Evolutionary conservation across 2,888 invertebrate genomes (phyloP).

Genomic region (Molorchus minor): DNA sequence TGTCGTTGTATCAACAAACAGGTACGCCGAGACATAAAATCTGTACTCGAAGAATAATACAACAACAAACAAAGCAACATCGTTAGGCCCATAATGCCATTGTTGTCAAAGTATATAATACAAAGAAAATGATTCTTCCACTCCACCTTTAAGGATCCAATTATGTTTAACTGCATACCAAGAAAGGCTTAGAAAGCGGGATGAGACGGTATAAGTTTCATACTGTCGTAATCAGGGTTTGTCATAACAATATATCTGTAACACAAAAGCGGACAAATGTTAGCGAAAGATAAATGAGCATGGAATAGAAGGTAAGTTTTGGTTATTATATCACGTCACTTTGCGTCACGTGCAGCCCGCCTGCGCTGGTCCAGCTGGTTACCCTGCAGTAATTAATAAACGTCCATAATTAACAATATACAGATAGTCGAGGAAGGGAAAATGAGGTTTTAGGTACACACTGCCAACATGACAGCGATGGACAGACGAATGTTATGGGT

Average conservation of each 20-base stretch:
- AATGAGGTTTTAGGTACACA: conserved; percentile 5
- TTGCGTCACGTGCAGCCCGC: conserved; percentile 22
- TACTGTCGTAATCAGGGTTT: conserved; percentile 25
- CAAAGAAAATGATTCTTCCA: conserved; percentile 19
- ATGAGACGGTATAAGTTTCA: conserved; percentile 28
- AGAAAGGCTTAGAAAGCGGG: conserved; percentile 24
- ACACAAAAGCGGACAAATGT: conserved; percentile 26
- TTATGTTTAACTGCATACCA: conserved; percentile 18
- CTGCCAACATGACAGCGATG: conserved; percentile 1
- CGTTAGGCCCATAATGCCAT: conserved; percentile 12
- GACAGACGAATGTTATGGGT: neutral
- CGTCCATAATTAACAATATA: conserved; percentile 15
- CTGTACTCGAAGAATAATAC: neutral
- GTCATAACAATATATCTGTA: conserved; percentile 30
- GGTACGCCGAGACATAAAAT: too few species aligned
- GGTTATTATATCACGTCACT: conserved; percentile 23
- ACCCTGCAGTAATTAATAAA: conserved; percentile 12
- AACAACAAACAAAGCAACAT: conserved; percentile 11
- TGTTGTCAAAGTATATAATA: conserved; percentile 17
- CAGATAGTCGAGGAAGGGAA: conserved; percentile 9
- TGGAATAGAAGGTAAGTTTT: conserved; percentile 22
- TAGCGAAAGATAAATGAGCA: conserved; percentile 26
- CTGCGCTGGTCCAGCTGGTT: conserved; percentile 12
- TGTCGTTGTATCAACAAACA: too few species aligned
- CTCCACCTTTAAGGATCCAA: conserved; percentile 15